Conservation (phyloP, 2,888 invertebrate species). For the Drosophila incognita region DNA sequence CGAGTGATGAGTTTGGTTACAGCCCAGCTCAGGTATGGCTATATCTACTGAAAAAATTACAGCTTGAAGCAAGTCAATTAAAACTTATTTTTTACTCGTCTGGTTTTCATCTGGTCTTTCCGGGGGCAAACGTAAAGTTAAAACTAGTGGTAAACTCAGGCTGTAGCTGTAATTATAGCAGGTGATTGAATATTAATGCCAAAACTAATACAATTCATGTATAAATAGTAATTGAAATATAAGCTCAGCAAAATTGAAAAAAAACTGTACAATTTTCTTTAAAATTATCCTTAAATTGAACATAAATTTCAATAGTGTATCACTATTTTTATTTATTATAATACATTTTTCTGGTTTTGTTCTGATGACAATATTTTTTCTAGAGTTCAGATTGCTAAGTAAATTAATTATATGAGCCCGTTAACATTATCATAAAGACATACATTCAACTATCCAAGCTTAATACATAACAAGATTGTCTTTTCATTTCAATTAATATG, state of each 20-base stretch:
- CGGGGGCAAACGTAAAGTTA: neutral
- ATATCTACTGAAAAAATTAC: conserved; percentile 19
- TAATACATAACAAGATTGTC: neutral
- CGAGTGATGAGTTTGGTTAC: conserved; percentile 2
- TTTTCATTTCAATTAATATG: neutral
- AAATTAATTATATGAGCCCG: neutral
- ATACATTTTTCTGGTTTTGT: neutral
- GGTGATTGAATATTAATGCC: conserved; percentile 4
- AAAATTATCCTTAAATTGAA: neutral
- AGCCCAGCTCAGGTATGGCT: conserved; percentile 29
- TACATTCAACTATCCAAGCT: neutral
- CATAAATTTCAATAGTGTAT: neutral
- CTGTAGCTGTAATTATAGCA: neutral
- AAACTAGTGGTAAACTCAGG: neutral
- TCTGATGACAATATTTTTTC: neutral
- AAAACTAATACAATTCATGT: neutral
- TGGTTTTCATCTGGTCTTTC: conserved; percentile 5
- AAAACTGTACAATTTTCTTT: neutral
- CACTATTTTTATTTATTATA: neutral
- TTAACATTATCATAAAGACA: neutral
- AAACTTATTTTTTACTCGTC: conserved; percentile 52
- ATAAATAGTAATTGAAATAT: no score
- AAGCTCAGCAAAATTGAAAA: neutral
- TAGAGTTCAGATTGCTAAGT: neutral
- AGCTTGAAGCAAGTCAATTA: conserved; percentile 69